Evolutionary conservation across 2,113 vertebrate genomes (phyloP), one percentile per base, ranked within the genome.

Genomic region (Anser brachyrhynchus): DNA sequence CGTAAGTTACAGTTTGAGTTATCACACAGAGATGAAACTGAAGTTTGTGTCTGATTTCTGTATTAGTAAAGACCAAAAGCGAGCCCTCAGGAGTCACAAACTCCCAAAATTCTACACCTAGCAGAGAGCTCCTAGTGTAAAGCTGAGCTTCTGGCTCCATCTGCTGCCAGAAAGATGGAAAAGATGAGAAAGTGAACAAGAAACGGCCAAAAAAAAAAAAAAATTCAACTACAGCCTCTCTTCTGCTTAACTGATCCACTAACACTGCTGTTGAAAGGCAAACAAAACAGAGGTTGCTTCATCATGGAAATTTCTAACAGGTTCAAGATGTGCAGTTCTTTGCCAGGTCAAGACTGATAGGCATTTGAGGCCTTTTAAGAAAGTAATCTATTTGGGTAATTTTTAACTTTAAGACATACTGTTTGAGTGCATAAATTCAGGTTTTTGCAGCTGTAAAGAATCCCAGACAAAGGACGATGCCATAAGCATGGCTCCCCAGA

Each of bases 131-230:
- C 39, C 29, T 3, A 29, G 25, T 64, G 77, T 28, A 90, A 95
- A 95, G 51, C 39, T 41, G 11, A 96, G 85, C 69, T 94, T 80
- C 77, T 94, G 89, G 95, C 95, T 94, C 97, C 97, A 96, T 64
- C 97, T 97, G 84, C 95, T 96, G 97, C 81, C 26, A 6, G 25
- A 49, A 57, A 26, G 21, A 13, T 51, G 61, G 72, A 94, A 81
- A 29, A 88, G 11, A 71, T 6, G 7, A 72, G n/a, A 21, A 44
- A 6, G 31, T 17, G 44, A 72, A 26, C 18, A 39, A 57, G 12
- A 28, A 65, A 21, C 23, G 22, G 33, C 41, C 29, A 4, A 14
- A 44, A 69, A 66, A 28, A n/a, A 39, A 67, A 55, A 20, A 26
- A 17, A 39, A 31, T 29, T 26, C 26, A 75, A 26, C 7, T 21